A percentile compares a stretch with the other conserved stretches of the same genome.
phyloP scores from a whole-genome alignment of 30 jellyfish, hydroid and myxozoan species.

The Clytia hemisphaerica region DNA sequence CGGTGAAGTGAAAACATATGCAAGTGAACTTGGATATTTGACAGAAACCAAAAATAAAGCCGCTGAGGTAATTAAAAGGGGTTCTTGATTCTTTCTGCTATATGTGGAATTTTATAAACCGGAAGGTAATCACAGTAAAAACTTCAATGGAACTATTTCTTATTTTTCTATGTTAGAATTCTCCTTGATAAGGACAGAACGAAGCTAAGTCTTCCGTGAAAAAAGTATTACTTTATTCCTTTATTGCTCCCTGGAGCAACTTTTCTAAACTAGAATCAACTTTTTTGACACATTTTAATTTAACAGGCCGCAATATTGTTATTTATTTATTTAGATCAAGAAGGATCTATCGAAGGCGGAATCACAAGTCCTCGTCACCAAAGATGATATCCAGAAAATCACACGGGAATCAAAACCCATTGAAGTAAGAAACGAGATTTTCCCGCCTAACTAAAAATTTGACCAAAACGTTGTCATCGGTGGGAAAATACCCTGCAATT shows the following conservation, averaged over 20 bases:
- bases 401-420: conserved; percentile 44
- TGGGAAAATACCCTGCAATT: no score
- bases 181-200: no score
- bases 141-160: background rate
- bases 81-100: no score
- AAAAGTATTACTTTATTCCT: no score
- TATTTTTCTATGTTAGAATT: background rate
- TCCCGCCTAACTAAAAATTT: background rate
- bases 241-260: no score
- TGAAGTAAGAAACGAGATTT: conserved; percentile 30
- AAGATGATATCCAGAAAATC: conserved; percentile 54
- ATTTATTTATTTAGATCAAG: conserved; percentile 37
- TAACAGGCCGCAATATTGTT: background rate
- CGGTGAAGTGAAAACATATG: conserved; percentile 43
- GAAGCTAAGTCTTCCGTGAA: no score
- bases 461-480: no score
- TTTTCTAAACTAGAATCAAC: no score
- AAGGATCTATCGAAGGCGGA: conserved; percentile 45
- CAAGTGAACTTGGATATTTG: conserved; percentile 38
- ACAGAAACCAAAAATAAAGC: conserved; percentile 56
- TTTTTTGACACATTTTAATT: no score
- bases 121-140: no score
- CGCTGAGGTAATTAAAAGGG: conserved; percentile 51
- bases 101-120: no score
- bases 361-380: conserved; percentile 47